phyloP scores from a whole-genome alignment of 2,797 vertebrate species.

The Bucorvus abyssinicus region DNA sequence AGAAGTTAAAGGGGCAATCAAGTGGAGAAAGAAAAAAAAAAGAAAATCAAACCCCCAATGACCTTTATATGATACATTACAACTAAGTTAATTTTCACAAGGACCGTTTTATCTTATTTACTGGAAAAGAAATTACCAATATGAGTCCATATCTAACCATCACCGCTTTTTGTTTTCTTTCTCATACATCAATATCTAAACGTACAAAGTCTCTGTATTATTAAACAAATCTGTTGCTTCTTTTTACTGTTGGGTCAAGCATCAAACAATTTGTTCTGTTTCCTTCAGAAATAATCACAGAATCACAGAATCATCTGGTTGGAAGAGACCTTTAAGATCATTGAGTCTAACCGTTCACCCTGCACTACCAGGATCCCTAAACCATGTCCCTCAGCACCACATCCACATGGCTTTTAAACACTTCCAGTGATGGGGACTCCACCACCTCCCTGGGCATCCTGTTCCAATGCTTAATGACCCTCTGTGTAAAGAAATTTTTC shows the following conservation, averaged over 20 bases:
- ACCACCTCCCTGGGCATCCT: too few relatives aligned
- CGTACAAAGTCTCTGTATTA: not conserved
- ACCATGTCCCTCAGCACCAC: too few relatives aligned
- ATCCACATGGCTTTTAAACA: too few relatives aligned
- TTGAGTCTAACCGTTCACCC: too few relatives aligned
- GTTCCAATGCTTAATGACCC: too few relatives aligned
- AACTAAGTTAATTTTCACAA: not conserved
- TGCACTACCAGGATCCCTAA: too few relatives aligned
- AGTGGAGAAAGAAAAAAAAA: not conserved
- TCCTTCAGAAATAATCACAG: not conserved
- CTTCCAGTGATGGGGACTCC: too few relatives aligned
- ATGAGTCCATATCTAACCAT: not conserved
- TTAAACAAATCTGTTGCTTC: not conserved
- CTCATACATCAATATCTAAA: not conserved
- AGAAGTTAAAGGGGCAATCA: not conserved
- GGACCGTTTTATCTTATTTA: not conserved
- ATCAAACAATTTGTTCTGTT: not conserved
- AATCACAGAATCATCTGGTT: too few relatives aligned
- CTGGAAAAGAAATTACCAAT: not conserved
- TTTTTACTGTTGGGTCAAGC: not conserved
- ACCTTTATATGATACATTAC: not conserved
- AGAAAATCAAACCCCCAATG: accelerated
- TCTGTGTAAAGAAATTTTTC: too few relatives aligned
- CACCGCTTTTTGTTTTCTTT: not conserved
- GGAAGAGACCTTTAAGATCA: too few relatives aligned